phyloP scores from a whole-genome alignment of 2,113 vertebrate genomes.

The Peucedramus taeniatus region DNA sequence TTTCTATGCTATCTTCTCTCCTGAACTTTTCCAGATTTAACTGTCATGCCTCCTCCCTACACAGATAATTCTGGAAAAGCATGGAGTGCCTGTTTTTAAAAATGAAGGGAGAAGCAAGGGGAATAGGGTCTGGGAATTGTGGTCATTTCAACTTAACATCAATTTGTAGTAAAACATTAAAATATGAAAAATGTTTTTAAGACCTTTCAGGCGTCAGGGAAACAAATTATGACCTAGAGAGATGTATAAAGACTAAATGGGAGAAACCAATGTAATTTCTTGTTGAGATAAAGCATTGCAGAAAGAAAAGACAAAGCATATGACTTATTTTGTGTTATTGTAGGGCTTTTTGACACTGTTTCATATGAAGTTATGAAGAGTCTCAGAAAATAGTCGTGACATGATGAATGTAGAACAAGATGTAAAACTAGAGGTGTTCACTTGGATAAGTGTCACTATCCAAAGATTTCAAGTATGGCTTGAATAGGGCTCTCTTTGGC shows the following conservation, averaged over 20 bases:
- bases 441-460: neutral
- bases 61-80: neutral
- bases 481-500: neutral
- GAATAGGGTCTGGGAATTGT: neutral
- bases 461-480: neutral
- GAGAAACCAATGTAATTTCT: neutral
- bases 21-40: neutral
- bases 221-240: neutral
- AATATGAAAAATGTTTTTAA: neutral
- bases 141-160: neutral
- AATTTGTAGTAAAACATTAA: neutral
- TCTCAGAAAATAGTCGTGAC: neutral
- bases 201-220: neutral
- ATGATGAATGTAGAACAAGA: neutral
- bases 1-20: neutral
- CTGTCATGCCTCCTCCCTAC: neutral
- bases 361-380: neutral
- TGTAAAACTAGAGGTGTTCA: neutral
- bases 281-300: neutral
- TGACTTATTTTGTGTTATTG: neutral
- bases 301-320: neutral
- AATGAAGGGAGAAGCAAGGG: neutral
- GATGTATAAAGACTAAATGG: neutral
- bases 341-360: neutral
- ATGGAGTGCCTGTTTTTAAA: neutral